phyloP scores from a whole-genome alignment of 2,797 vertebrate genomes.

The Sciaenops ocellatus region DNA sequence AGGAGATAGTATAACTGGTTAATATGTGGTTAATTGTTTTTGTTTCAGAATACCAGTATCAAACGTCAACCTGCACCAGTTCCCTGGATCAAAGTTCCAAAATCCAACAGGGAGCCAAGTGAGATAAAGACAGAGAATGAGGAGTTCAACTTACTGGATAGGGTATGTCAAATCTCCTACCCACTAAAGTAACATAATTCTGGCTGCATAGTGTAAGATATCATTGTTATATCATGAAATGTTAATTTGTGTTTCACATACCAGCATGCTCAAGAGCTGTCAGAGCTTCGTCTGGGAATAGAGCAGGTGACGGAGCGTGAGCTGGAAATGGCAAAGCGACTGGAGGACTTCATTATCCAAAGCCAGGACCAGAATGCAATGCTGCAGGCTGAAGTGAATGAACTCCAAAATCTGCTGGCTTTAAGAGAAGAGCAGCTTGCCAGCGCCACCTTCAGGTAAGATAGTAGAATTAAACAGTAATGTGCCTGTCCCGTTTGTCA shows the following conservation, averaged over 20 bases:
- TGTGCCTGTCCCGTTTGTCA: background rate
- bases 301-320: slow-evolving; percentile 87
- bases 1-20: background rate
- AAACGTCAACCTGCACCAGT: slow-evolving; percentile 78
- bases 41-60: slow-evolving; percentile 60
- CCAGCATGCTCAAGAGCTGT: slow-evolving; percentile 86
- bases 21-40: background rate
- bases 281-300: slow-evolving; percentile 85
- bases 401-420: slow-evolving; percentile 79
- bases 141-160: slow-evolving; percentile 79
- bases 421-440: slow-evolving; percentile 81
- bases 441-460: slow-evolving; percentile 86
- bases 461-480: background rate
- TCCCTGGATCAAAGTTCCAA: slow-evolving; percentile 80
- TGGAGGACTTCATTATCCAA: slow-evolving; percentile 85
- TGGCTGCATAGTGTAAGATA: background rate
- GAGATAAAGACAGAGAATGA: slow-evolving; percentile 73
- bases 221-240: slow-evolving; percentile 2
- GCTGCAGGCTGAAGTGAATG: slow-evolving; percentile 79
- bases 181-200: background rate
- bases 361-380: slow-evolving; percentile 85
- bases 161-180: slow-evolving; percentile 65
- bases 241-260: background rate
- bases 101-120: slow-evolving; percentile 65
- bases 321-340: slow-evolving; percentile 86